Percentiles rank a stretch among this genome's conserved stretches.
Evolutionary conservation across 2,888 invertebrate species (phyloP).

Genomic region (Osmoderma eremita): DNA sequence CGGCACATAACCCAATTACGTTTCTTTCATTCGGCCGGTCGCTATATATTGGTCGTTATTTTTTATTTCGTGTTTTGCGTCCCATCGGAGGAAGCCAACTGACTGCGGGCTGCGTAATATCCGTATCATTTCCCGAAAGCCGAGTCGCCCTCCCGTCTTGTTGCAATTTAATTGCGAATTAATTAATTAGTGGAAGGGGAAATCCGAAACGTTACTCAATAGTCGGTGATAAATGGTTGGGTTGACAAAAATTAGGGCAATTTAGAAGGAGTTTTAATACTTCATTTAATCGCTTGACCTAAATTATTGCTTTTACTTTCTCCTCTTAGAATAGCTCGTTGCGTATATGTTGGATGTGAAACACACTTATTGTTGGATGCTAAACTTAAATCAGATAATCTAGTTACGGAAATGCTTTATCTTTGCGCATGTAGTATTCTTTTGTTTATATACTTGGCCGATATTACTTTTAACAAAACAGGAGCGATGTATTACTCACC

Average conservation of each 20-base stretch:
- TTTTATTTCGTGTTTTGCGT: constrained; percentile 30
- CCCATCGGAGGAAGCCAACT: background rate
- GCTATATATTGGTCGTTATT: constrained; percentile 6
- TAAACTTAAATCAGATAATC: too few species aligned
- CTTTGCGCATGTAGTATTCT: constrained; percentile 49
- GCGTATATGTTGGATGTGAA: too few species aligned
- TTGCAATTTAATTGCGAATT: constrained; percentile 30
- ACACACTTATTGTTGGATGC: too few species aligned
- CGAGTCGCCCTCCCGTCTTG: background rate
- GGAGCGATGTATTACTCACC: constrained; percentile 53
- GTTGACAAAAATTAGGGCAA: too few species aligned
- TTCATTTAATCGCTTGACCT: too few species aligned
- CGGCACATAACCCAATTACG: constrained; percentile 31
- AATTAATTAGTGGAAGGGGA: constrained; percentile 11
- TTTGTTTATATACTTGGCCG: constrained; percentile 1
- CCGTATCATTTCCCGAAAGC: background rate
- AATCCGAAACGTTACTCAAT: too few species aligned
- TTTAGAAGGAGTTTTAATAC: too few species aligned
- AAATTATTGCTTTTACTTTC: too few species aligned
- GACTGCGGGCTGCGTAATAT: background rate
- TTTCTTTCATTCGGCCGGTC: constrained; percentile 22
- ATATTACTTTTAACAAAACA: background rate
- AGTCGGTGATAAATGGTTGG: too few species aligned
- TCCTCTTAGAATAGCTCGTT: too few species aligned
- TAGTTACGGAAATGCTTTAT: too few species aligned